phyloP scores from a whole-genome alignment of 2,113 vertebrate species.

The Cathartes aura region DNA sequence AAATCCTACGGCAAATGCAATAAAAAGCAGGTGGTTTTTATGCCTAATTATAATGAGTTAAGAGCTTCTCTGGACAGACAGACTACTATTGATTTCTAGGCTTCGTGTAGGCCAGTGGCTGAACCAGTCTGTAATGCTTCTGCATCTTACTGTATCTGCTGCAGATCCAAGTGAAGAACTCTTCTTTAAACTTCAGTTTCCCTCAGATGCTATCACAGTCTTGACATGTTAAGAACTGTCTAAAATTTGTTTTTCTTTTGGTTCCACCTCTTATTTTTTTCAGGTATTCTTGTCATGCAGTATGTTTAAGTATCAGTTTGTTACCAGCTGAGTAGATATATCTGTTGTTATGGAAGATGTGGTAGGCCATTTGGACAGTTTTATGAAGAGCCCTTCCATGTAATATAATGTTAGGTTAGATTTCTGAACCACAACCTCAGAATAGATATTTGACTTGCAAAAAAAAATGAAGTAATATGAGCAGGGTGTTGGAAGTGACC shows the following conservation, averaged over 20 bases:
- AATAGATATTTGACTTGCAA: not conserved
- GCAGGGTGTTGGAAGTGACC: not conserved
- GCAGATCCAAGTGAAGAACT: not conserved
- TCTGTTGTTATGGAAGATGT: not conserved
- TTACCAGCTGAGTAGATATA: not conserved
- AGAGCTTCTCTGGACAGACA: not conserved
- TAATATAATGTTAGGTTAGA: not conserved
- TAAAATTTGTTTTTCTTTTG: not conserved
- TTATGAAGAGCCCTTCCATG: not conserved
- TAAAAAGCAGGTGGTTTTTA: not conserved
- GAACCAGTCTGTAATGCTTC: not conserved
- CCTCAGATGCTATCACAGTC: not conserved
- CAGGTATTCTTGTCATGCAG: not conserved
- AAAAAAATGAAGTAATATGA: not conserved
- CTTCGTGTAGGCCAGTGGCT: not conserved
- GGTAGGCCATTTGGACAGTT: not conserved
- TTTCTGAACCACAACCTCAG: not conserved
- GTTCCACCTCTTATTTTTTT: not conserved
- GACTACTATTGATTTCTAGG: not conserved
- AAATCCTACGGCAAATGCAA: not conserved
- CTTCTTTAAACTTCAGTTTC: not conserved
- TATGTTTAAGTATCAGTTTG: not conserved
- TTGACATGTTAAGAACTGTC: not conserved
- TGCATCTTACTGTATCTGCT: not conserved
- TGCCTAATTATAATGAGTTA: not conserved